A percentile compares a stretch with the other conserved stretches of the same genome.
phyloP scores from a whole-genome alignment of 2,888 invertebrate genomes.

The Lepetodrilus schrolli region DNA sequence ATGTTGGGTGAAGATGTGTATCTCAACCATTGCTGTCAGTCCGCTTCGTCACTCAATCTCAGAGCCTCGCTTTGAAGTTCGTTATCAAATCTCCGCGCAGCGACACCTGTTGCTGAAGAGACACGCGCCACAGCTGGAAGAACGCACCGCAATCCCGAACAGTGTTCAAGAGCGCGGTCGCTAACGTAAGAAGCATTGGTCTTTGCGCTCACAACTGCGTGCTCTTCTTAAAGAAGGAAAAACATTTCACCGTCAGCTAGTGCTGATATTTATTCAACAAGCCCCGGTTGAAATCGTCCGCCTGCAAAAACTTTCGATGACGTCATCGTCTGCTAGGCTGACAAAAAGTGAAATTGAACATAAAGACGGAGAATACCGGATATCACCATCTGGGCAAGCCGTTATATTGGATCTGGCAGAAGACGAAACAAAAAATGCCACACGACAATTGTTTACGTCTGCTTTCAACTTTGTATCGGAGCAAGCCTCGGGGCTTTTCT shows the following conservation, averaged over 20 bases:
- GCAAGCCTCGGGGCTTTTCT: no score
- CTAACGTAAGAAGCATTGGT: no score
- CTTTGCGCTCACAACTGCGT: no score
- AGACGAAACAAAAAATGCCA: constrained; percentile 1
- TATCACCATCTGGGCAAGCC: not conserved
- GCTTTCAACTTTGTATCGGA: no score
- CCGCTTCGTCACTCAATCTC: not conserved
- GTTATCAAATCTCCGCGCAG: not conserved
- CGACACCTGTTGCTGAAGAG: not conserved
- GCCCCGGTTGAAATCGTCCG: not conserved
- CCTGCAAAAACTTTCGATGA: not conserved
- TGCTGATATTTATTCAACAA: no score
- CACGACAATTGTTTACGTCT: constrained; percentile 21
- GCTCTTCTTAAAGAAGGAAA: no score
- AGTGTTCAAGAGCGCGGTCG: no score
- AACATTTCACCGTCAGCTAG: no score
- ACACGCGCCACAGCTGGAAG: not conserved
- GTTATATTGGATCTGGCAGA: constrained; percentile 3
- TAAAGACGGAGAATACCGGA: not conserved
- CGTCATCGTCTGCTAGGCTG: not conserved
- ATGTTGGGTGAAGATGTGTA: not conserved
- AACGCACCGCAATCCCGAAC: not conserved
- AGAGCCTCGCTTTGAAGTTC: constrained; percentile 9
- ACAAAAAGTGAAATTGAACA: constrained; percentile 11
- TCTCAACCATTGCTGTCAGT: not conserved